Base-by-base conservation (phyloP, 1,140 invertebrate genomes). In the Nomia melanderi region DNA sequence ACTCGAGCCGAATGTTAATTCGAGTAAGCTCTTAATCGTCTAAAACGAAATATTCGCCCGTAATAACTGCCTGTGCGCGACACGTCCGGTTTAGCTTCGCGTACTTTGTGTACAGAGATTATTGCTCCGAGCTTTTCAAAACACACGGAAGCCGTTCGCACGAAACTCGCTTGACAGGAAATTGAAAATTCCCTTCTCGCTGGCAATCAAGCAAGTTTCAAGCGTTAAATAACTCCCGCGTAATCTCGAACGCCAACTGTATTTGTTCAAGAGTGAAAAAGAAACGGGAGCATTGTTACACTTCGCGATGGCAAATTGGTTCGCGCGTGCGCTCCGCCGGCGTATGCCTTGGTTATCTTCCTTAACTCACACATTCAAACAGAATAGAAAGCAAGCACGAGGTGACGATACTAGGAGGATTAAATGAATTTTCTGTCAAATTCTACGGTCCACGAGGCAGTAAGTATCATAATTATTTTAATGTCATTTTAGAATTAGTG, bases 361-460 rank as follows among this genome's bases (percentile, higher is more conserved):
- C 90, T 92, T 89, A 88, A 89, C 85, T 73, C 63, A 60, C 17
- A 14, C 60, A 65, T 29, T 60, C 78, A 86, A 44, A 92, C 91
- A 98, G 97, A 88, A 99, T 99, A 92, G 98, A 99, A 94, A 98
- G 97, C 91, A 99, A 99, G 93, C 98, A 99, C 93, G 98, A 99
- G 93, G 99, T 99, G 50, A 99, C 98, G 25, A 99, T 99, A 87
- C 93, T 99, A 39, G 98, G 98, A 75, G 98, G 98, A 63, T 94
- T 99, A 59, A 99, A 99, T 93, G 99, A 99, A 94, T 99, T 99
- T 93, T 98, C 98, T 91, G 99, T 99, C 50, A 99, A 99, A 94
- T 99, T 99, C 93, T 99, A 98, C 93, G 99, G 99, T 56, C 99
- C 99, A 67, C 94, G 96, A 88, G 97, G 97, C 90, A 99, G 96